Base-by-base conservation (phyloP, 2,113 vertebrate species). In the Percina caprodes region DNA sequence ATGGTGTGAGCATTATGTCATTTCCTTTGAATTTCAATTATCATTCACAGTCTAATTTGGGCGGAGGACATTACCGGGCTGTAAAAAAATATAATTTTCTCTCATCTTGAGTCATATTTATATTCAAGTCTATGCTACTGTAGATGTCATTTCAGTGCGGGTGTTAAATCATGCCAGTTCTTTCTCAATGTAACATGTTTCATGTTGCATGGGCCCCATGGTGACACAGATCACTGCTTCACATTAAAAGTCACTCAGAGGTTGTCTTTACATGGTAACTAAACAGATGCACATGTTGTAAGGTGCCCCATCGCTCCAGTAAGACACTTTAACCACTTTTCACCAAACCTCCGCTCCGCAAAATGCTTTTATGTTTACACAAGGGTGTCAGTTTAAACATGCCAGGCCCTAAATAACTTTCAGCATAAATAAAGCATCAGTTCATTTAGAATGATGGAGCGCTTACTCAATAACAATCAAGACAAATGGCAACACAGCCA, bases 1-100 rank as follows among this genome's bases (percentile, higher is more conserved):
- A 93, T 92, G 91, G 88, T 77, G 74, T 87, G 87, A 75, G 88
- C 87, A 90, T 92, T 89, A 88, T 33, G 61, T 52, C 66, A 33
- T 82, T 86, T 90, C 85, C 89, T 91, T 87, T 77, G 91, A 89
- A 93, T 93, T 89, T 91, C 86, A 94, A 94, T 92, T 85, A 92
- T 88, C 84, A 62, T 83, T 76, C 83, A 68, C 71, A 35, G 75
- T 73, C 77, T 65, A 58, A 79, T 81, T 87, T 76, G 65, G 59
- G 66, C 83, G 0, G 69, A 48, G 79, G 77, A 88, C 79, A 69
- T 84, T 51, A 75, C 71, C 7, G 1, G 63, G 35, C 56, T 39
- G 62, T 80, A 77, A 19, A 77, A 77, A 84, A 2, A 80, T 84
- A 76, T 87, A 4, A 72, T 74, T 82, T 79, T 83, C 39, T 69